phyloP scores from a whole-genome alignment of 2,888 invertebrate species.

The Agapostemon virescens region DNA sequence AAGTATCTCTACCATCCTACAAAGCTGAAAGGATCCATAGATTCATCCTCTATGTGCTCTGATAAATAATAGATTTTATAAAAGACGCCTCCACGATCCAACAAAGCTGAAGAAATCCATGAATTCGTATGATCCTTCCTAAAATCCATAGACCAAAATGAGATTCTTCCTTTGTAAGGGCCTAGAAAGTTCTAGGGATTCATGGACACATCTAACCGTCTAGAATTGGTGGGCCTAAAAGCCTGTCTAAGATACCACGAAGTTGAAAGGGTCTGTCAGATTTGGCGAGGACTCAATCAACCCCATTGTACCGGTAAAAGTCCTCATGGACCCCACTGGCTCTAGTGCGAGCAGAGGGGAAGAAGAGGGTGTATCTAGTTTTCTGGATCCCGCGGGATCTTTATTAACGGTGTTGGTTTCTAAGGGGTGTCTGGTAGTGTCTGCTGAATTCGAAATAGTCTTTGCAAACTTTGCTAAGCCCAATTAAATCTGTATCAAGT shows the following conservation, averaged over 20 bases:
- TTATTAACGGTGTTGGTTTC: background rate
- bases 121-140: background rate
- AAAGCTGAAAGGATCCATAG: background rate
- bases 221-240: background rate
- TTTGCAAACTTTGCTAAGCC: background rate
- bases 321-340: background rate
- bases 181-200: background rate
- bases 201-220: background rate
- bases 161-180: background rate
- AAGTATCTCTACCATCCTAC: background rate
- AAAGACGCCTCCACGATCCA: too few relatives aligned
- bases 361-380: background rate
- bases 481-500: background rate
- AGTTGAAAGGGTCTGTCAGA: background rate
- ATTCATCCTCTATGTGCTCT: too few relatives aligned
- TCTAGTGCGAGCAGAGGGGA: background rate
- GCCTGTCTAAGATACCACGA: background rate
- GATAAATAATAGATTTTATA: too few relatives aligned
- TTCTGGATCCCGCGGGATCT: background rate
- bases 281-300: background rate
- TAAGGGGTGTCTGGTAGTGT: background rate
- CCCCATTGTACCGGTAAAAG: background rate
- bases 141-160: background rate
- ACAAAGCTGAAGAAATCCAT: too few relatives aligned
- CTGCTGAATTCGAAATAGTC: background rate